phyloP scores from a whole-genome alignment of 2,888 invertebrate genomes.

The Marasmarcha lunaedactyla region DNA sequence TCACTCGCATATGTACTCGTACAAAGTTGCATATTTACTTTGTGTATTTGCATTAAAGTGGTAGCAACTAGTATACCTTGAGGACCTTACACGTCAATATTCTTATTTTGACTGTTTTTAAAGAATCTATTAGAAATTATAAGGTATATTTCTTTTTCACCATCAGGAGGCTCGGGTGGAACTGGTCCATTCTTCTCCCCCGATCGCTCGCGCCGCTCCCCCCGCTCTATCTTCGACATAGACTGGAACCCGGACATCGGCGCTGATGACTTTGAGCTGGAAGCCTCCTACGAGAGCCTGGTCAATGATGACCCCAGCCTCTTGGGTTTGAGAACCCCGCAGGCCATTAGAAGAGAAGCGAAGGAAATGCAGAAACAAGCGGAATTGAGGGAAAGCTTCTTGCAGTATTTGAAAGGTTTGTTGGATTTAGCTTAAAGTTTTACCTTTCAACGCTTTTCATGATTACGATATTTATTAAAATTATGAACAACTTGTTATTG shows the following conservation, averaged over 20 bases:
- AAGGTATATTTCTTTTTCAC: too few species aligned
- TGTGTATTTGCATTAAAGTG: too few species aligned
- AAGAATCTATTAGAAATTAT: too few species aligned
- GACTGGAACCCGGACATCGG: constrained; percentile 43
- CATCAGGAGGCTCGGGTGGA: constrained; percentile 53
- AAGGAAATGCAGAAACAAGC: constrained; percentile 42
- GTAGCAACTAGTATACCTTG: too few species aligned
- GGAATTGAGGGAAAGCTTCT: constrained; percentile 36
- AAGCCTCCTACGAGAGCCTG: constrained; percentile 54
- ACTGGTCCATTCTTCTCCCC: constrained; percentile 47
- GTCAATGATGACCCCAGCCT: constrained; percentile 41
- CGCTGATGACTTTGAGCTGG: constrained; percentile 58
- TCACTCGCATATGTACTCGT: too few species aligned
- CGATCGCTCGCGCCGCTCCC: constrained; percentile 17
- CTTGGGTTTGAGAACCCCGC: constrained; percentile 31
- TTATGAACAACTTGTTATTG: too few species aligned
- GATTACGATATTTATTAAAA: too few species aligned
- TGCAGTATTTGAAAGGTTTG: constrained; percentile 44
- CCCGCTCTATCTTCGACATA: constrained; percentile 40
- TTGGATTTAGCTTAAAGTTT: too few species aligned
- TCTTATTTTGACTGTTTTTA: too few species aligned
- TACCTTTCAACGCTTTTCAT: too few species aligned
- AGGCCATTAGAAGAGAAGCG: constrained; percentile 37
- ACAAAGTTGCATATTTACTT: too few species aligned
- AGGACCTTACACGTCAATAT: too few species aligned